Evolutionary conservation across 2,113 vertebrate species (phyloP).

Genomic region (Sphyrna mokarran): DNA sequence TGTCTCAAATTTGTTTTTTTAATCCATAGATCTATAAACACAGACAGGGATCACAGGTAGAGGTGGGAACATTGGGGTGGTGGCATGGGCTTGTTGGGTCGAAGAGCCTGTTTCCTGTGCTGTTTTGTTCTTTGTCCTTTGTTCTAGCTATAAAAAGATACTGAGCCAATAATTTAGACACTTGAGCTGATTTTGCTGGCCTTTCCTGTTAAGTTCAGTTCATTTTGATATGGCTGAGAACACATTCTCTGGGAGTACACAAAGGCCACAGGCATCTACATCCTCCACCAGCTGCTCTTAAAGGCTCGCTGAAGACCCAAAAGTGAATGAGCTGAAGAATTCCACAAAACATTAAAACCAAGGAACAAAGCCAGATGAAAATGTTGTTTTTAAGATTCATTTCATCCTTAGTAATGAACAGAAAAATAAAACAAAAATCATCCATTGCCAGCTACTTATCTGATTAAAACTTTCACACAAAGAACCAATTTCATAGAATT

Average conservation of each 20-base stretch:
- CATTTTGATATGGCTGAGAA: no score
- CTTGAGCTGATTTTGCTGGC: not conserved
- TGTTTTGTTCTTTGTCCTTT: no score
- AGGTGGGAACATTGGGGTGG: no score
- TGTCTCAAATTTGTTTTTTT: no score
- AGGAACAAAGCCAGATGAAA: not conserved
- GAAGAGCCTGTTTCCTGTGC: no score
- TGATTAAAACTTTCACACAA: not conserved
- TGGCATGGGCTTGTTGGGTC: no score
- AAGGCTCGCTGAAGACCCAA: not conserved
- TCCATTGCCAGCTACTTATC: not conserved
- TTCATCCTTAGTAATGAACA: not conserved
- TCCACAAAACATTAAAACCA: not conserved
- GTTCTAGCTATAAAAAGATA: not conserved
- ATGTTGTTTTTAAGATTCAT: not conserved
- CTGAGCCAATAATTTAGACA: not conserved
- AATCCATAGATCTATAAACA: no score
- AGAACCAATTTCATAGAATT: not conserved
- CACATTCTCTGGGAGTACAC: not conserved
- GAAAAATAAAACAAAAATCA: not conserved
- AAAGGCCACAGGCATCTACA: not conserved
- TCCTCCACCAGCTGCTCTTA: not conserved
- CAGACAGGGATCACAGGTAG: no score
- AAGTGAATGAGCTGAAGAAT: not conserved
- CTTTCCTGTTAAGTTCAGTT: not conserved